Evolutionary conservation across 2,113 vertebrate species (phyloP).

Genomic region (Eretmochelys imbricata): DNA sequence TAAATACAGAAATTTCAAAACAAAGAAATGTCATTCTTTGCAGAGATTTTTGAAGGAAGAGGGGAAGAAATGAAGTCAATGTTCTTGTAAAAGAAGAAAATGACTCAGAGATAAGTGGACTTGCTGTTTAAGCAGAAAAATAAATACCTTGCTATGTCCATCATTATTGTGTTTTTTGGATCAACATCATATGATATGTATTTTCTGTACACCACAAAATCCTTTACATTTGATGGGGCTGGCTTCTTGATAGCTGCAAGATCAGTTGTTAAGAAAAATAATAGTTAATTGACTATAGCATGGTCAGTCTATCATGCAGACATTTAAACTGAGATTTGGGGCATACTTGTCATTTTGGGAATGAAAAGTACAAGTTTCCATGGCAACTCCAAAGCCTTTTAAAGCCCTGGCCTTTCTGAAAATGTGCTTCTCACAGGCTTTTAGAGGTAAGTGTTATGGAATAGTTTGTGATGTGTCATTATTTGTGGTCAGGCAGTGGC

Average conservation of each 20-base stretch:
- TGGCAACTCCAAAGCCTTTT: background rate
- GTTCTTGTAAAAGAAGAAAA: background rate
- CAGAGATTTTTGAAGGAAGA: background rate
- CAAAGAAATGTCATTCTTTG: background rate
- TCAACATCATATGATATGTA: background rate
- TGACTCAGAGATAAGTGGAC: background rate
- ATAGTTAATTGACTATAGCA: background rate
- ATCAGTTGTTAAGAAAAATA: background rate
- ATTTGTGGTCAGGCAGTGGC: background rate
- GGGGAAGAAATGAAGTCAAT: background rate
- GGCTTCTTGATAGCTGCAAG: background rate
- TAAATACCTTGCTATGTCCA: background rate
- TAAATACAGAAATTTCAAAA: background rate
- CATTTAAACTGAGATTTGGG: background rate
- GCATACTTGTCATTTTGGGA: background rate
- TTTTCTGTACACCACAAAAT: background rate
- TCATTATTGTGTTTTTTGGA: background rate
- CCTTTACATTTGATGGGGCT: background rate
- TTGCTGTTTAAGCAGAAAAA: background rate
- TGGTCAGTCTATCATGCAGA: background rate
- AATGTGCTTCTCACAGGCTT: background rate
- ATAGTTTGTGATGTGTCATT: constrained; percentile 10
- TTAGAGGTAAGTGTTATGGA: background rate
- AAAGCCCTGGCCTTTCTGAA: background rate
- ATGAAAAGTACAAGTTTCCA: background rate